phyloP scores from a whole-genome alignment of 1,140 invertebrate genomes.

The Chrysoperla carnea region DNA sequence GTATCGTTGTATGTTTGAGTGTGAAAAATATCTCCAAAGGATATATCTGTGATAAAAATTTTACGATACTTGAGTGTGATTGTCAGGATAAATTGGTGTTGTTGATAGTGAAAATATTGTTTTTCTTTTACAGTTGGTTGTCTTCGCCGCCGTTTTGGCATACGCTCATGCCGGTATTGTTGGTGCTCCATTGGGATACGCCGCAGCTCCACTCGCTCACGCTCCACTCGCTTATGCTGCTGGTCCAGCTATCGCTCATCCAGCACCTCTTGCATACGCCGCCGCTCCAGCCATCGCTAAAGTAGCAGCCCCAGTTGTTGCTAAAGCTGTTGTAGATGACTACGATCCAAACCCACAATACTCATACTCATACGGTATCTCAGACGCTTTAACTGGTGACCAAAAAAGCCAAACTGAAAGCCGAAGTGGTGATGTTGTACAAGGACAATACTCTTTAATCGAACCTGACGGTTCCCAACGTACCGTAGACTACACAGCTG shows the following conservation, averaged over 20 bases:
- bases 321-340: slow-evolving; percentile 21
- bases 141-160: background rate
- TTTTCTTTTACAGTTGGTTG: background rate
- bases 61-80: too few relatives aligned
- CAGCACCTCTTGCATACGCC: background rate
- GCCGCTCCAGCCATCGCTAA: background rate
- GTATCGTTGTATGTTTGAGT: too few relatives aligned
- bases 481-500: slow-evolving; percentile 23
- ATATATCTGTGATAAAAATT: too few relatives aligned
- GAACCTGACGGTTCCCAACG: slow-evolving; percentile 19
- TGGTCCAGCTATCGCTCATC: background rate
- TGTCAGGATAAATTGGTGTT: too few relatives aligned
- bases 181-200: background rate
- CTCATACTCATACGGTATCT: slow-evolving; percentile 36
- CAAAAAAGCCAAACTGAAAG: slow-evolving; percentile 30
- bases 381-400: slow-evolving; percentile 32
- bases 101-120: background rate
- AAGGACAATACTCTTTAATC: slow-evolving; percentile 19
- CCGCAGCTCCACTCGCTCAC: background rate
- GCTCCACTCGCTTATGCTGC: background rate
- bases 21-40: too few relatives aligned
- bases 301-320: slow-evolving; percentile 10
- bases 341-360: slow-evolving; percentile 38
- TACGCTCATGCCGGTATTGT: background rate
- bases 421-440: slow-evolving; percentile 31